Evolutionary conservation across 2,113 vertebrate genomes (phyloP).

Genomic region (Pampusana beccarii): DNA sequence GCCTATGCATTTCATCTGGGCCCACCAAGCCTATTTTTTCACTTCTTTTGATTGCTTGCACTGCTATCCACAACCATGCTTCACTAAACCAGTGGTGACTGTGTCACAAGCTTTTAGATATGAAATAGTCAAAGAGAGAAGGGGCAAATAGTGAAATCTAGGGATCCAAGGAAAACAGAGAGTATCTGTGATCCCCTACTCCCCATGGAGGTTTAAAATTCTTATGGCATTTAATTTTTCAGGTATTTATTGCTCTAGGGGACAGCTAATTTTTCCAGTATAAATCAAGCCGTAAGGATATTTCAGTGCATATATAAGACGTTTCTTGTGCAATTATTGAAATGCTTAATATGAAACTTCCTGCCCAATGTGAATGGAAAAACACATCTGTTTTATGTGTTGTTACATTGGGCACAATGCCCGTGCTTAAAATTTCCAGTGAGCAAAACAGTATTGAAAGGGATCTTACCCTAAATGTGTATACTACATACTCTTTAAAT

Average conservation of each 20-base stretch:
- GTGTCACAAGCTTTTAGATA: constrained; percentile 3
- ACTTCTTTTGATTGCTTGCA: background rate
- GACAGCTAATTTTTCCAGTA: constrained; percentile 59
- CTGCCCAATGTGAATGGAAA: constrained; percentile 73
- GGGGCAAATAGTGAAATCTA: constrained; percentile 29
- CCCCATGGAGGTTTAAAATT: constrained; percentile 44
- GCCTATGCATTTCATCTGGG: background rate
- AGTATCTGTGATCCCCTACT: constrained; percentile 46
- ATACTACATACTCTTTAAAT: constrained; percentile 56
- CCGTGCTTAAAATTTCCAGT: constrained; percentile 73
- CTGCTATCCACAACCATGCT: background rate
- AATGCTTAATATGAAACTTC: constrained; percentile 77
- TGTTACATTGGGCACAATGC: constrained; percentile 74
- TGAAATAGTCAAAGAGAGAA: constrained; percentile 4
- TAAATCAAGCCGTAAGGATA: constrained; percentile 63
- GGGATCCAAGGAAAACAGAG: constrained; percentile 61
- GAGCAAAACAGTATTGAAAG: constrained; percentile 53
- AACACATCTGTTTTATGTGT: constrained; percentile 78
- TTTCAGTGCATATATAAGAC: constrained; percentile 64
- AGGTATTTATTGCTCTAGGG: constrained; percentile 64
- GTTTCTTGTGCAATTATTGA: constrained; percentile 71
- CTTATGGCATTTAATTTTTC: constrained; percentile 63
- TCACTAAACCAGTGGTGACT: background rate
- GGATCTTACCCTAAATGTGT: constrained; percentile 49
- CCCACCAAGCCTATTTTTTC: background rate